Percentiles rank a stretch among this genome's conserved stretches.
Conservation (phyloP, 2,888 invertebrate species). For the Catocala sponsa region DNA sequence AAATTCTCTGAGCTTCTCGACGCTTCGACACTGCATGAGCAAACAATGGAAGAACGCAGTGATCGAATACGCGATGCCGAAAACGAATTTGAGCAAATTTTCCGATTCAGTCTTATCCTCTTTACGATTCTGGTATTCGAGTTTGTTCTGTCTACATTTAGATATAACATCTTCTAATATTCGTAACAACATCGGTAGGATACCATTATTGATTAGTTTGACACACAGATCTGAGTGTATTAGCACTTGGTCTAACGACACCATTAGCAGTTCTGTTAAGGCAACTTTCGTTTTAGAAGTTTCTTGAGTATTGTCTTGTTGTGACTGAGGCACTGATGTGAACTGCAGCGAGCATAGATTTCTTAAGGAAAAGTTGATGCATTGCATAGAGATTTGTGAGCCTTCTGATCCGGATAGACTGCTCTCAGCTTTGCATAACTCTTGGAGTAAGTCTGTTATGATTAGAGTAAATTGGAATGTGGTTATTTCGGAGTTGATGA, state of each 20-base stretch:
- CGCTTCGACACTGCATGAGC: slow-evolving; percentile 84
- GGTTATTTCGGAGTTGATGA: slow-evolving; percentile 84
- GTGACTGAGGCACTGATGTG: slow-evolving; percentile 75
- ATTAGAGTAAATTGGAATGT: slow-evolving; percentile 88
- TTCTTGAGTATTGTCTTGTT: slow-evolving; percentile 67
- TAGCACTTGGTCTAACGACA: slow-evolving; percentile 87
- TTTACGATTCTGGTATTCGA: slow-evolving; percentile 63
- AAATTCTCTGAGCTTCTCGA: slow-evolving; percentile 87
- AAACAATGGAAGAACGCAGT: slow-evolving; percentile 89
- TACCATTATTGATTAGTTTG: slow-evolving; percentile 88
- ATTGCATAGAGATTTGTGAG: slow-evolving; percentile 87
- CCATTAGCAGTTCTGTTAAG: slow-evolving; percentile 87
- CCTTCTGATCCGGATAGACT: slow-evolving; percentile 84
- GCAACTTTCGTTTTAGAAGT: slow-evolving; percentile 85
- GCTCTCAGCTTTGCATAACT: slow-evolving; percentile 85
- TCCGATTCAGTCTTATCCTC: slow-evolving; percentile 78
- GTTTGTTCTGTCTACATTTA: slow-evolving; percentile 66
- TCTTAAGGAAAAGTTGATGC: slow-evolving; percentile 88
- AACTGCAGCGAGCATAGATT: slow-evolving; percentile 89
- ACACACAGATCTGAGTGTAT: slow-evolving; percentile 85
- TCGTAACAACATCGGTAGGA: slow-evolving; percentile 89
- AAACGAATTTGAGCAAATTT: slow-evolving; percentile 88
- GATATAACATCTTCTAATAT: slow-evolving; percentile 87
- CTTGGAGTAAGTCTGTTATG: slow-evolving; percentile 87
- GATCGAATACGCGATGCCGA: slow-evolving; percentile 88